Base-by-base conservation (phyloP, 2,888 invertebrate genomes). In the Rhagium mordax region DNA sequence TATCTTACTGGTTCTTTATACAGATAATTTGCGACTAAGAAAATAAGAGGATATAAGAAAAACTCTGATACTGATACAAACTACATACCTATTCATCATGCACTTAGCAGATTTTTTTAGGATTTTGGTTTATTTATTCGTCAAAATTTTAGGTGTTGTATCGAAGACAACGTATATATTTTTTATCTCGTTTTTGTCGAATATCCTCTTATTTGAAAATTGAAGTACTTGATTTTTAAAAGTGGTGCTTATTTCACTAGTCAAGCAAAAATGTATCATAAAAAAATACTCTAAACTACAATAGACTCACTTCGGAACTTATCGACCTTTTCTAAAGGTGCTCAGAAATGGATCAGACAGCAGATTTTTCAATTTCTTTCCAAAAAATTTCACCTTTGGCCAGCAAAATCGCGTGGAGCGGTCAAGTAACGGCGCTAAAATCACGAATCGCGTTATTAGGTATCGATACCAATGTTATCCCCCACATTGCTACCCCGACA, bases 401-500 rank as follows among this genome's bases (percentile, higher is more conserved):
- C 65, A 70, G 70, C 66, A 60, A 68, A 74, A 66, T 70, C 70
- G 74, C 74, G 72, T 51, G 72, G 51, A 27, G n/a, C 65, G 77
- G 62, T 72, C 75, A 75, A 71, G 76, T 76, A 79, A 79, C 81
- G 82, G 70, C 81, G 81, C 83, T 84, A 83, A 81, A 84, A 84
- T 78, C 83, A 83, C 84, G 85, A 84, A 78, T 82, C 84, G 84
- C 82, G 81, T 76, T 76, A 83, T 78, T 79, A 83, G 76, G 78
- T 75, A 80, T 76, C 78, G 77, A 77, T 76, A 81, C 80, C 74
- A 78, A 60, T 57, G 57, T 57, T 55, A 67, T 33, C 72, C 75
- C 77, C 79, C 79, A 82, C 83, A 81, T 81, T 78, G 79, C 77
- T 70, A 77, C 57, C 75, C 76, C 81, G 81, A 78, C 75, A 76